Evolutionary conservation across 2,113 vertebrate species (phyloP).

Genomic region (Chaenogobius annularis): DNA sequence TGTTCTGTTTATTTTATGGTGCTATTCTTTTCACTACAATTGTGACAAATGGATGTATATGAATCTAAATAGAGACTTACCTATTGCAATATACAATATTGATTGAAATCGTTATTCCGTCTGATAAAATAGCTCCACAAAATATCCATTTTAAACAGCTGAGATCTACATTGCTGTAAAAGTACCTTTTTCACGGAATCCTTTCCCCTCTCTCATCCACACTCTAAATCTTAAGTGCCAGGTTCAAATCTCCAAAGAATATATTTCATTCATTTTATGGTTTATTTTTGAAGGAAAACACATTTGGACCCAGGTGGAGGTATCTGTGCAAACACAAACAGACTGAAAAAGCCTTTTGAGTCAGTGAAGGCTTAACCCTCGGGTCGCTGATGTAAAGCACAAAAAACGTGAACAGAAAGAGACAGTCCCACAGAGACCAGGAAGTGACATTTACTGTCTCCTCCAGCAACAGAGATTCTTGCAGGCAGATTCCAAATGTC

Average conservation of each 20-base stretch:
- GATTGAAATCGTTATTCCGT: no score
- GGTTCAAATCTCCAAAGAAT: constrained; percentile 12
- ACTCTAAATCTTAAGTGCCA: background rate
- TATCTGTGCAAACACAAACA: constrained; percentile 16
- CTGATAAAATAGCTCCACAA: constrained; percentile 41
- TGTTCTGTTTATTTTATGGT: no score
- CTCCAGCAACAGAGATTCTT: constrained; percentile 38
- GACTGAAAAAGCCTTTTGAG: constrained; percentile 28
- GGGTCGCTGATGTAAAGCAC: constrained; percentile 18
- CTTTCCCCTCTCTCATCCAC: constrained; percentile 9
- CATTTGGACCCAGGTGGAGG: constrained; percentile 7
- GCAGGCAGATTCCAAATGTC: constrained; percentile 54
- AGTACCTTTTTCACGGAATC: background rate
- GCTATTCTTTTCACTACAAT: no score
- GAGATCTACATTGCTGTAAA: constrained; percentile 36
- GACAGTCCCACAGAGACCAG: constrained; percentile 17
- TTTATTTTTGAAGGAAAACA: background rate
- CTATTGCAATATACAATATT: constrained; percentile 24
- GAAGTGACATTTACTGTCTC: constrained; percentile 40
- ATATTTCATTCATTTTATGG: constrained; percentile 14
- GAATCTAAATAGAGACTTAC: background rate
- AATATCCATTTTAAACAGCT: constrained; percentile 43
- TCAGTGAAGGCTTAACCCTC: constrained; percentile 13
- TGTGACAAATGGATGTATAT: background rate
- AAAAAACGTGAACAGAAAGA: background rate